Conservation (phyloP, 1,140 invertebrate genomes). For the Drosophila punjabiensis region DNA sequence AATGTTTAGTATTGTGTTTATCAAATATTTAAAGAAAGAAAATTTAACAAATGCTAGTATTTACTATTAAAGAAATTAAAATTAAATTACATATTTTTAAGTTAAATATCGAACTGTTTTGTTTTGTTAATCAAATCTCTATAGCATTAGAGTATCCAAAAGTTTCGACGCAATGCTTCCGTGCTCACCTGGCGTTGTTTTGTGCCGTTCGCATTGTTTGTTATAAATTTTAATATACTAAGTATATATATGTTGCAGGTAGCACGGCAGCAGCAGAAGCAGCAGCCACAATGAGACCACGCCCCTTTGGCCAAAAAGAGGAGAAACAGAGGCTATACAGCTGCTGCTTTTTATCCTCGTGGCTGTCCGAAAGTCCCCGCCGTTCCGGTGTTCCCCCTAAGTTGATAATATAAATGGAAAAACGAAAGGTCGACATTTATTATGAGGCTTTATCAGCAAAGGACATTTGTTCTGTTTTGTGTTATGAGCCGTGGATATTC, state of each 20-base stretch:
- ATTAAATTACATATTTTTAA: background rate
- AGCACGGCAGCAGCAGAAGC: conserved; percentile 12
- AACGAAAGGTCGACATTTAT: conserved; percentile 85
- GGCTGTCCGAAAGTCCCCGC: conserved; percentile 25
- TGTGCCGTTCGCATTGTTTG: conserved; percentile 61
- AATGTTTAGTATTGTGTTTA: background rate
- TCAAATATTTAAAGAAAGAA: background rate
- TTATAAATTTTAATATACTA: conserved; percentile 82
- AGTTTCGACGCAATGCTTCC: conserved; percentile 19
- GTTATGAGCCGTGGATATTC: conserved; percentile 79
- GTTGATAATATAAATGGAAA: conserved; percentile 85
- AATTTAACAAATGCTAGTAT: background rate
- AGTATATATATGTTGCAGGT: conserved; percentile 56
- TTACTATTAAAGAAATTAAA: background rate
- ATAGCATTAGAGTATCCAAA: conserved; percentile 6
- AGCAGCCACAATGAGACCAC: conserved; percentile 41
- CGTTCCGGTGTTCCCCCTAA: conserved; percentile 28
- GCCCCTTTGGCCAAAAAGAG: conserved; percentile 24
- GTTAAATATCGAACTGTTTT: background rate
- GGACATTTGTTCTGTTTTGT: conserved; percentile 83
- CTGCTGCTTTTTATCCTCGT: conserved; percentile 39
- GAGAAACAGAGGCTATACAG: conserved; percentile 16
- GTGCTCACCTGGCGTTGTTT: conserved; percentile 29
- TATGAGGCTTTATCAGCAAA: conserved; percentile 84
- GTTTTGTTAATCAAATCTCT: background rate